Base-by-base conservation (phyloP, 2,113 vertebrate species). In the Rhipidura dahli region DNA sequence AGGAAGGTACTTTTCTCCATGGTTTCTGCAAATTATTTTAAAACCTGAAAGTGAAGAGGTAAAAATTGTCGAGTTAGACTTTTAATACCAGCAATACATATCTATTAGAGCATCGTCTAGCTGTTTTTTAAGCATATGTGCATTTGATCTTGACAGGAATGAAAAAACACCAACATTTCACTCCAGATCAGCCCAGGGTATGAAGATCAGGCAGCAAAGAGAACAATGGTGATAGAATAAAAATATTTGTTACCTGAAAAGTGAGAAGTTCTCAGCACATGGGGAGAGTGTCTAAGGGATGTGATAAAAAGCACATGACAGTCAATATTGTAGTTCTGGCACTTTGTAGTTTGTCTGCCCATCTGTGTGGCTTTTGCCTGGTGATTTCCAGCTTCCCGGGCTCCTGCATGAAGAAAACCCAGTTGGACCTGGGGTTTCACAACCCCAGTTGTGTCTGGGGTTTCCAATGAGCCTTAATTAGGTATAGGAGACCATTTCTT, bases 181-280 rank as follows among this genome's bases (percentile, higher is more conserved):
- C 15, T 96, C 72, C 90, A 84, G 83, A 78, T 96, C 86, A 94
- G 95, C 84, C 66, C 92, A 95, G 92, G 72, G 50, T 96, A 94
- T 70, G 93, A 94, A 94, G 77, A 96, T 94, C 96, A 96, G 94
- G 83, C 80, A 87, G 63, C 88, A 89, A 69, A 94, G 95, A 93
- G 82, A 96, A 78, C 68, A 83, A 51, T 2, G 2, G 51, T 77
- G 92, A 88, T 60, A 22, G 27, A 87, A 87, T 54, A 53, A 93
- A 89, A 84, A 63, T 28, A 83, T 75, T 87, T 68, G 13, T 94
- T 57, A 63, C 40, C 27, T 80, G 50, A 57, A 88, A 83, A 93
- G 65, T 65, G 35, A 73, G 50, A 65, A 57, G 7, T 60, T 93
- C 30, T 76, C 68, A 83, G 50, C 50, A 80, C 59, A 85, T 64